Evolutionary conservation across 2,113 vertebrate species (phyloP).

Genomic region (Varanus komodoensis): DNA sequence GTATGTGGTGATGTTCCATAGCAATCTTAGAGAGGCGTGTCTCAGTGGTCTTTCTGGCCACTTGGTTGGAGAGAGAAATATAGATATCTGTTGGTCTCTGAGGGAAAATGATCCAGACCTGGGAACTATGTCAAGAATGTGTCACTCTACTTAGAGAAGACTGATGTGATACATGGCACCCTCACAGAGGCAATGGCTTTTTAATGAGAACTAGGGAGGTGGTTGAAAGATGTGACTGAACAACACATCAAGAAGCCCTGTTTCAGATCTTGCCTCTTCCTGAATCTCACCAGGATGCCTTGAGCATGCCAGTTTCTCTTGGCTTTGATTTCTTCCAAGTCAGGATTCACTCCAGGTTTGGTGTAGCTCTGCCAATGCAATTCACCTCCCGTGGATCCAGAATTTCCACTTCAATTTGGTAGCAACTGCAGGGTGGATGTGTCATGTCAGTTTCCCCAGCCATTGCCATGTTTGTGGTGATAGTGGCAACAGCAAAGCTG

Average conservation of each 20-base stretch:
- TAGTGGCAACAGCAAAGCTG: neutral
- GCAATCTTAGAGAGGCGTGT: neutral
- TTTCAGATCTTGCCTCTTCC: neutral
- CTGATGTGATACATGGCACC: neutral
- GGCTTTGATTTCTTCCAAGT: too few relatives aligned
- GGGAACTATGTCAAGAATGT: neutral
- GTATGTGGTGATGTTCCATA: neutral
- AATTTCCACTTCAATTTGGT: neutral
- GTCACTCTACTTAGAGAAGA: neutral
- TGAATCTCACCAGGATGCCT: neutral
- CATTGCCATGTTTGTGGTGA: neutral
- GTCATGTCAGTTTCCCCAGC: neutral
- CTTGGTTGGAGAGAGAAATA: neutral
- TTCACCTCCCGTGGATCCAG: neutral
- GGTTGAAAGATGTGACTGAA: neutral
- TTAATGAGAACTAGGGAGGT: neutral
- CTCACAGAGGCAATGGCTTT: neutral
- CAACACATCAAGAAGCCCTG: neutral
- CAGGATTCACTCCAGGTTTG: neutral
- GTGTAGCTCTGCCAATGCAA: too few relatives aligned
- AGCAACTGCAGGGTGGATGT: neutral
- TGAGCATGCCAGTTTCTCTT: neutral
- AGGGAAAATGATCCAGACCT: neutral
- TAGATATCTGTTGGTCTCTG: neutral
- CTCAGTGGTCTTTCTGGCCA: neutral